Percentiles rank a stretch among this genome's conserved stretches.
Conservation (phyloP, 1,140 invertebrate species). For the Ceratosolen fusciceps region DNA sequence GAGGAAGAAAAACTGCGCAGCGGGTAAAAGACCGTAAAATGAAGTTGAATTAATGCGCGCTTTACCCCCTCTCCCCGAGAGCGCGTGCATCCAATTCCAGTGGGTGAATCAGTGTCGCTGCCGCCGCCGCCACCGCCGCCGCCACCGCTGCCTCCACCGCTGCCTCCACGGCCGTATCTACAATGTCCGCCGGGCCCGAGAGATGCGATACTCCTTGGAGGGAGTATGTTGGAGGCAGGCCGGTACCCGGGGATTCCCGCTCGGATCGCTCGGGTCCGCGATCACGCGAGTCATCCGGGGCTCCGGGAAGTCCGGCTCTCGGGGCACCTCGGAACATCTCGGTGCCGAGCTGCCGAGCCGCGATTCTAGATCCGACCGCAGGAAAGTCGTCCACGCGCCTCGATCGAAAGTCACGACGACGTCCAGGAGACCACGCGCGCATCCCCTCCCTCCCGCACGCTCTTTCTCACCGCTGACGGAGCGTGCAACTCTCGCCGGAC, state of each 20-base stretch:
- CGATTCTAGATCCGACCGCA: not conserved
- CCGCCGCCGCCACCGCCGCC: not conserved
- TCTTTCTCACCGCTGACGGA: not conserved
- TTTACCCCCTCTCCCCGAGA: conserved; percentile 2
- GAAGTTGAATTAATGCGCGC: conserved; percentile 26
- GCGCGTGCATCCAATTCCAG: conserved; percentile 7
- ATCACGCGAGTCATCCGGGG: not conserved
- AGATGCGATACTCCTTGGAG: not conserved
- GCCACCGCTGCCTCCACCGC: too few species aligned
- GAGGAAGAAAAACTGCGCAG: not conserved
- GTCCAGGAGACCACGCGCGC: conserved; percentile 31
- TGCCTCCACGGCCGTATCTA: not conserved
- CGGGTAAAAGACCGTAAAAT: conserved; percentile 49
- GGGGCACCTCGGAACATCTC: not conserved
- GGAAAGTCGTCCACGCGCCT: conserved; percentile 14
- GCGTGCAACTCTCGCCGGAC: conserved; percentile 26
- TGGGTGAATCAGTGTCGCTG: not conserved
- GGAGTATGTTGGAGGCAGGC: too few species aligned
- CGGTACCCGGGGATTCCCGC: too few species aligned
- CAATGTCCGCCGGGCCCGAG: not conserved
- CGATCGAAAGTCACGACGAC: conserved; percentile 34
- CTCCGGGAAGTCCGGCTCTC: not conserved
- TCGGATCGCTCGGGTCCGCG: too few species aligned
- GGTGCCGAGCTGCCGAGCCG: not conserved
- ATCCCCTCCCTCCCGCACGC: not conserved